These are phyloP conservation scores for Tokudaia tokunoshimensis DNA, from an alignment of 2,797 vertebrate species.

Conservation along the genomic window DNA sequence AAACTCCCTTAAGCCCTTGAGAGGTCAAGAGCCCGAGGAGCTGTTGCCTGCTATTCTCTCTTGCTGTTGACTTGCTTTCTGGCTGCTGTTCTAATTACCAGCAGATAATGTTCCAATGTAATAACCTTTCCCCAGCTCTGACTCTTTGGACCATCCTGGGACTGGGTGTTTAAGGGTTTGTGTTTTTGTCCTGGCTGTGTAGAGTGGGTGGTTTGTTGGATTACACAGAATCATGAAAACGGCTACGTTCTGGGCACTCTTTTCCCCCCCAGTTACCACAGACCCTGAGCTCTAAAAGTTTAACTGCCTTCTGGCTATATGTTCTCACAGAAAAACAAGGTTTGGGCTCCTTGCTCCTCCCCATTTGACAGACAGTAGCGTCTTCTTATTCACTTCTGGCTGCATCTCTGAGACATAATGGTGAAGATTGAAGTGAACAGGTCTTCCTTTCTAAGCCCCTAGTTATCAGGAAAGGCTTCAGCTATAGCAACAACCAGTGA, in stretches of 20 bases:
- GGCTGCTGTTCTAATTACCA: neutral
- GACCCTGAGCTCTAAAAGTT: neutral
- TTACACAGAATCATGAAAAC: neutral
- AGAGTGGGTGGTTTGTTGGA: neutral
- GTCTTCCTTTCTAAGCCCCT: neutral
- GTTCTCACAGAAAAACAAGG: neutral
- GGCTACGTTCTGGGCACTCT: neutral
- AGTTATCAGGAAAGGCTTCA: neutral
- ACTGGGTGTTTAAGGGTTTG: neutral
- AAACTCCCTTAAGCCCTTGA: conserved; percentile 64
- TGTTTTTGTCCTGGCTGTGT: neutral
- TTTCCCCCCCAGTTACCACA: neutral
- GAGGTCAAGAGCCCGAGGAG: neutral
- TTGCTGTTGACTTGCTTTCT: neutral
- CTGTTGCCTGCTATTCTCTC: neutral
- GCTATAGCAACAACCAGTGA: neutral
- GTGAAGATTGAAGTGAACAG: neutral
- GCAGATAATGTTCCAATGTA: neutral
- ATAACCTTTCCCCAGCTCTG: neutral
- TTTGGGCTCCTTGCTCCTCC: neutral
- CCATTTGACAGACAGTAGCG: neutral
- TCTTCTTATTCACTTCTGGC: neutral
- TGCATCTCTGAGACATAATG: neutral
- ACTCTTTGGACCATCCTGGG: neutral
- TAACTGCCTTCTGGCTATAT: neutral